Evolutionary conservation across 2,113 vertebrate species (phyloP).

Genomic region (Notothenia coriiceps): DNA sequence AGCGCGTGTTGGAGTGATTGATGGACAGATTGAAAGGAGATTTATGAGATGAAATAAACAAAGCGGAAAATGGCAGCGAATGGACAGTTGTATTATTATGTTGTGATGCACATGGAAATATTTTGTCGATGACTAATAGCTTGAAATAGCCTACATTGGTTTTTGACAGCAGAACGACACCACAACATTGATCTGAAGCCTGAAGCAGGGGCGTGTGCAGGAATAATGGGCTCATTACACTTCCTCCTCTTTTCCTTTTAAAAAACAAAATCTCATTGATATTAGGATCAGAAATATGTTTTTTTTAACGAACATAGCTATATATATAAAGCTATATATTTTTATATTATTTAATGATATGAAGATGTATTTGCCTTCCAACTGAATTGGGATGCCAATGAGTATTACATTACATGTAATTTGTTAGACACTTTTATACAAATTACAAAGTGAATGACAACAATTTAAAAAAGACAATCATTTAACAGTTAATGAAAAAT

Average conservation of each 20-base stretch:
- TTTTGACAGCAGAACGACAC: neutral
- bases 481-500: too few species aligned
- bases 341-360: too few species aligned
- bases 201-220: neutral
- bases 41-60: too few species aligned
- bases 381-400: neutral
- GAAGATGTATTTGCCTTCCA: neutral
- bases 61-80: neutral
- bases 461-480: too few species aligned
- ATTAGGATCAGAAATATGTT: neutral
- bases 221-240: neutral
- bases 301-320: too few species aligned
- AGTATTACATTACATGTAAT: too few species aligned
- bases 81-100: too few species aligned
- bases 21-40: neutral
- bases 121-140: neutral
- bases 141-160: neutral
- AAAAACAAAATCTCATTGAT: neutral
- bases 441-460: too few species aligned
- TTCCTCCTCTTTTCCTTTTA: neutral
- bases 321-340: too few species aligned
- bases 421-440: too few species aligned
- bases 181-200: neutral
- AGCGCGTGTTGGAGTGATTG: neutral
- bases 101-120: neutral